Evolutionary conservation across 2,888 invertebrate species (phyloP), one percentile per base, ranked within the genome.

Genomic region (Odiellus spinosus): DNA sequence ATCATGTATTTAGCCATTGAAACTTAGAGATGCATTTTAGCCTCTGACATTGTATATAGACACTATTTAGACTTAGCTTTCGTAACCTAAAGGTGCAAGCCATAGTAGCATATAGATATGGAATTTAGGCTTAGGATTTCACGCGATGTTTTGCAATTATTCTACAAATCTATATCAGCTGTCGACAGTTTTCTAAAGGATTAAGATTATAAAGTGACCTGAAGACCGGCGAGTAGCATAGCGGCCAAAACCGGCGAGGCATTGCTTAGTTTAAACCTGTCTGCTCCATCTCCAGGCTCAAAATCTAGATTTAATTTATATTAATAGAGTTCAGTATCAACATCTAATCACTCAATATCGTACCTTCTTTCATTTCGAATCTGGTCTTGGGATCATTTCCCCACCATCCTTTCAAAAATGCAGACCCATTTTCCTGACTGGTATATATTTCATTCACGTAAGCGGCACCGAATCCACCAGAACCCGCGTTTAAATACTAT

Each of bases 341-440:
- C 18, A 21, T 40, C 14, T 39, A 26, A 17, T 40, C 12, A 45
- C 33, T 20, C 11, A 34, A 36, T 15, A 2, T 45, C 12, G 60
- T 58, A 69, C 71, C 60, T 51, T 71, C 68, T 42, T 59, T 58
- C 70, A 73, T 71, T n/a, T 59, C 36, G 56, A 75, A 75, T 48
- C 74, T 61, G 1, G 68, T 68, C 3, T 63, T 59, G 40, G 63
- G 52, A 26, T 64, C 60, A 58, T 73, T 71, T 26, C 72, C 67
- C 74, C 74, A 75, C 75, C 75, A 76, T 2, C 74, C 75, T 14
- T 21, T 50, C 42, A 36, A 17, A 26, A 26, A 26, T 8, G 4
- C 8, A 8, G 26, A 26, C 4, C 8, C 4, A 26, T 26, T 26
- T 26, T 26, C 26, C 8, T 60, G 60, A n/a, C 58, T 45, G 36